phyloP scores from a whole-genome alignment of 2,888 invertebrate species.

The Antheraea assamensis region DNA sequence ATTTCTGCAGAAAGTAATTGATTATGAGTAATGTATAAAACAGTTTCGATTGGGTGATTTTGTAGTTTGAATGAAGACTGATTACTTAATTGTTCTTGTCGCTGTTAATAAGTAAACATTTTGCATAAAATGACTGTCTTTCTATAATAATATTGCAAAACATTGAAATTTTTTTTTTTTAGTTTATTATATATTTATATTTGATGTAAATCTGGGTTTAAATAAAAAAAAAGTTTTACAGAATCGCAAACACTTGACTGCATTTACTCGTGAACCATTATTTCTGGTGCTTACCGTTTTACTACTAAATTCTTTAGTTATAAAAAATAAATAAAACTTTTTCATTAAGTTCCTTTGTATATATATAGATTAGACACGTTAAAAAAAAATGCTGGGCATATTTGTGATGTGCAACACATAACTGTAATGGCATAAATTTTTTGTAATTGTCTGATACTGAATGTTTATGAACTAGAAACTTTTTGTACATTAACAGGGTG shows the following conservation, averaged over 20 bases:
- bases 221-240: neutral
- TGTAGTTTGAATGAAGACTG: slow-evolving; percentile 76
- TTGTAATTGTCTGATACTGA: neutral
- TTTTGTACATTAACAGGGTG: neutral
- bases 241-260: neutral
- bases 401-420: neutral
- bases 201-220: neutral
- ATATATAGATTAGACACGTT: neutral
- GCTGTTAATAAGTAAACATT: slow-evolving; percentile 37
- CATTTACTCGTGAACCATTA: neutral
- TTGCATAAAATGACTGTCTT: neutral
- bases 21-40: slow-evolving; percentile 8
- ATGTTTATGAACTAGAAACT: neutral
- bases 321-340: neutral
- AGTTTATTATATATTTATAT: neutral
- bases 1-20: neutral
- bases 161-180: neutral
- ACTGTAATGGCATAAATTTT: neutral
- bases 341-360: neutral
- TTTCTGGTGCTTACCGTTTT: slow-evolving; percentile 4
- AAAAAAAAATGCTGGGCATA: neutral
- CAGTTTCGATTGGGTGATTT: slow-evolving; percentile 33
- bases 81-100: slow-evolving; percentile 58
- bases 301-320: neutral
- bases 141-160: neutral